Evolutionary conservation across 2,797 vertebrate species (phyloP), one percentile per base, ranked within the genome.

Genomic region (Eurystomus glaucurus): DNA sequence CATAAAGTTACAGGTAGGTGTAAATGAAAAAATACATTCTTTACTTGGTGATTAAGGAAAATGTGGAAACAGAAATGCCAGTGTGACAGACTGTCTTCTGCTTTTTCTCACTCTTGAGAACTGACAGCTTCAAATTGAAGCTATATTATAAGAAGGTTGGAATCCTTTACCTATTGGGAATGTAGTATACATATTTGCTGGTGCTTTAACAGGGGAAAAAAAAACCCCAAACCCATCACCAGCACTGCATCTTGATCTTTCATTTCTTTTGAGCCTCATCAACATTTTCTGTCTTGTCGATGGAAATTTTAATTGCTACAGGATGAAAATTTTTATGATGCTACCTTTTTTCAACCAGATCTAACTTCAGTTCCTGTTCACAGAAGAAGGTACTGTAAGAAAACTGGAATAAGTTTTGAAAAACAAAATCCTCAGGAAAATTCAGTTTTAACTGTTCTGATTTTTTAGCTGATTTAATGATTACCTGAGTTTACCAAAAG

Each of bases 1-100:
- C 93, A 46, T 4, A 80, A 91, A 95, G 72, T 91, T 85, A 71
- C 80, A 96, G 96, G 89, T 96, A 94, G 88, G 75, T 94, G 79
- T 28, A 94, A 96, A 96, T 91, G 95, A 88, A 86, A 50, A 41
- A 39, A 94, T 28, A 76, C 45, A 48, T 86, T 86, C 72, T 86
- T 84, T 8, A 39, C 85, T 37, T 2, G 33, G 77, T 16, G 84
- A 88, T 90, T 37, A 94, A 96, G 87, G 83, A 92, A 96, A 93
- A 96, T 2, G 80, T 93, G 84, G 94, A 94, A 94, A 55, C 45
- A 91, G 92, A 92, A 94, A 94, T 62, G 95, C 45, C 70, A 26
- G 78, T 3, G 33, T 94, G 95, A 88, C 94, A 97, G 71, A 15
- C 6, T 71, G 45, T 33, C 51, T 80, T 78, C 94, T 96, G 94